phyloP scores from a whole-genome alignment of 2,113 vertebrate genomes.

The Dolichotis patagonum region DNA sequence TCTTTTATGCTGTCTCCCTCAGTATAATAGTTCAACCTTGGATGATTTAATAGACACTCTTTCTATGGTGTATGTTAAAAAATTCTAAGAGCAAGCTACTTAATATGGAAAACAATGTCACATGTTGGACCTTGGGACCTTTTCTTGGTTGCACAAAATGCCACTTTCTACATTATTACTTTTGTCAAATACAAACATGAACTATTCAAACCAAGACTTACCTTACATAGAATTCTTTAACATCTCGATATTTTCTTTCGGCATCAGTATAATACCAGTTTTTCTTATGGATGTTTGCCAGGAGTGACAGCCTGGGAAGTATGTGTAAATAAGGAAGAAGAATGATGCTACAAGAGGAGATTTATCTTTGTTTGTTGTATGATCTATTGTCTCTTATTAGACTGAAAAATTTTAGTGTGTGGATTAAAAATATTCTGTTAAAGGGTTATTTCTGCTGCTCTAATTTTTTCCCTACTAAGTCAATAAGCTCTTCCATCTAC shows the following conservation, averaged over 20 bases:
- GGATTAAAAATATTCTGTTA: slow-evolving; percentile 38
- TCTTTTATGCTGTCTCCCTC: slow-evolving; percentile 39
- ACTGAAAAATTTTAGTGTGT: slow-evolving; percentile 6
- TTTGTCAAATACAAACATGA: slow-evolving; percentile 10
- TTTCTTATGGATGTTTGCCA: not conserved
- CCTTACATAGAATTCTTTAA: not conserved
- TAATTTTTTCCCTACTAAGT: slow-evolving; percentile 54
- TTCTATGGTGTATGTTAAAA: slow-evolving; percentile 6
- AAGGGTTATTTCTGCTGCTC: slow-evolving; percentile 44
- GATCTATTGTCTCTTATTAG: slow-evolving; percentile 22
- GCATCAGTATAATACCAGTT: not conserved
- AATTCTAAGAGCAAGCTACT: not conserved
- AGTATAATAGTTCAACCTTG: slow-evolving; percentile 1
- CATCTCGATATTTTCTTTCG: not conserved
- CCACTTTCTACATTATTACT: not conserved
- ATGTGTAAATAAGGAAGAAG: not conserved
- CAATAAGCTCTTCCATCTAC: slow-evolving; percentile 52
- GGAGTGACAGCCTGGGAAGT: not conserved
- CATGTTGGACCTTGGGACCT: not conserved
- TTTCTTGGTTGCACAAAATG: slow-evolving; percentile 12
- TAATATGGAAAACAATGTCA: not conserved
- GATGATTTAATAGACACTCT: not conserved
- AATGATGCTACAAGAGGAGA: not conserved
- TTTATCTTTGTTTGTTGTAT: not conserved
- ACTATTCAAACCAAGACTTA: not conserved